Evolutionary conservation across 2,888 invertebrate species (phyloP).

Genomic region (Dryobotodes eremita): DNA sequence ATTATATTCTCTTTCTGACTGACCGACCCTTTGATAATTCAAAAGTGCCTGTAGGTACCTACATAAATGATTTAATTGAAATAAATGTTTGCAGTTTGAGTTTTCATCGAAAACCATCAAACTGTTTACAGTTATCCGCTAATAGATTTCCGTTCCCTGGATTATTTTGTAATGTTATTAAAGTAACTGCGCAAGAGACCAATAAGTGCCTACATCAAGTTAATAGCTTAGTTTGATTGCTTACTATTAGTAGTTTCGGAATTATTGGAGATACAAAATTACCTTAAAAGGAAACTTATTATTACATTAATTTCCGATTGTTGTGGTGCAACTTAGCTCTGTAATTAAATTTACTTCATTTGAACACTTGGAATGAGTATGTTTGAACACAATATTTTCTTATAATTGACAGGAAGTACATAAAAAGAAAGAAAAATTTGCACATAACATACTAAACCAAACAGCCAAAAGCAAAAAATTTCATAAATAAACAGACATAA

Average conservation of each 20-base stretch:
- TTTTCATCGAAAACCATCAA: background rate
- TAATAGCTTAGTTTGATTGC: conserved; percentile 14
- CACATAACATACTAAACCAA: background rate
- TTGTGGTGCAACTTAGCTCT: background rate
- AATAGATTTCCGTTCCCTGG: background rate
- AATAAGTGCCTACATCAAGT: background rate
- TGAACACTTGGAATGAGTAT: background rate
- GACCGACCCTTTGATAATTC: background rate
- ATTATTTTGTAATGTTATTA: conserved; percentile 2
- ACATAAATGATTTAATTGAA: background rate
- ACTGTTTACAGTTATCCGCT: background rate
- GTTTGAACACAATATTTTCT: background rate
- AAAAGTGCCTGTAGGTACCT: background rate
- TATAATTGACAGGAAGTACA: background rate
- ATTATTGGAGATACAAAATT: background rate
- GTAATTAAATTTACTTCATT: background rate
- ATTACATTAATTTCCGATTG: background rate
- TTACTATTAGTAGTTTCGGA: background rate
- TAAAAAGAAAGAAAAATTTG: background rate
- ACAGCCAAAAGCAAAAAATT: background rate
- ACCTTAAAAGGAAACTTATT: background rate
- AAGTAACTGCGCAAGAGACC: conserved; percentile 5
- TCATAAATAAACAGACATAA: background rate
- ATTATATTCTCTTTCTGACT: background rate
- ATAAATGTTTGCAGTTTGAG: background rate